A percentile compares a stretch with the other conserved stretches of the same genome.
phyloP scores from a whole-genome alignment of 2,888 invertebrate genomes.

The Lithophane leautieri region DNA sequence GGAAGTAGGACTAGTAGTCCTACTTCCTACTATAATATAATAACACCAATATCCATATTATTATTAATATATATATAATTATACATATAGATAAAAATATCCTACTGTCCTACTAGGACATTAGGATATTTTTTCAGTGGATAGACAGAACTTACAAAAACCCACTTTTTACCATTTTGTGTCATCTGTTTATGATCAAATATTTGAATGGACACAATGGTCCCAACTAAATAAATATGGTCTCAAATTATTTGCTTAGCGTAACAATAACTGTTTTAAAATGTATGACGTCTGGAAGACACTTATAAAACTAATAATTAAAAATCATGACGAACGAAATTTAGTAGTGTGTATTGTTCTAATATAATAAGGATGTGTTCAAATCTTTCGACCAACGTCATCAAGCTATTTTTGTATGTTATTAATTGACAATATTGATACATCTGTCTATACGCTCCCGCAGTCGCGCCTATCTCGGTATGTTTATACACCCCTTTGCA shows the following conservation, averaged over 20 bases:
- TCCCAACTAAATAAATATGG: conserved; percentile 17
- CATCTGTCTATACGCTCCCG: too few species aligned
- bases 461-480: too few species aligned
- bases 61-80: too few species aligned
- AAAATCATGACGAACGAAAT: conserved; percentile 27
- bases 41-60: too few species aligned
- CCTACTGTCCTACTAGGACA: too few species aligned
- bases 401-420: neutral
- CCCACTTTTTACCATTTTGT: neutral
- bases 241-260: conserved; percentile 10
- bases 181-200: neutral
- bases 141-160: neutral
- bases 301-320: conserved; percentile 7
- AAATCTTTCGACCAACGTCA: neutral
- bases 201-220: conserved; percentile 10
- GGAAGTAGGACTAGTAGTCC: too few species aligned
- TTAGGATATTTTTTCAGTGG: too few species aligned
- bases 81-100: too few species aligned
- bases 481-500: too few species aligned
- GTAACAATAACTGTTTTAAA: conserved; percentile 9
- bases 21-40: too few species aligned
- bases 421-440: neutral
- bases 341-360: conserved; percentile 33
- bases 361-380: conserved; percentile 14
- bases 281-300: neutral